Evolutionary conservation across 2,888 invertebrate species (phyloP).

Genomic region (Watsonalla binaria): DNA sequence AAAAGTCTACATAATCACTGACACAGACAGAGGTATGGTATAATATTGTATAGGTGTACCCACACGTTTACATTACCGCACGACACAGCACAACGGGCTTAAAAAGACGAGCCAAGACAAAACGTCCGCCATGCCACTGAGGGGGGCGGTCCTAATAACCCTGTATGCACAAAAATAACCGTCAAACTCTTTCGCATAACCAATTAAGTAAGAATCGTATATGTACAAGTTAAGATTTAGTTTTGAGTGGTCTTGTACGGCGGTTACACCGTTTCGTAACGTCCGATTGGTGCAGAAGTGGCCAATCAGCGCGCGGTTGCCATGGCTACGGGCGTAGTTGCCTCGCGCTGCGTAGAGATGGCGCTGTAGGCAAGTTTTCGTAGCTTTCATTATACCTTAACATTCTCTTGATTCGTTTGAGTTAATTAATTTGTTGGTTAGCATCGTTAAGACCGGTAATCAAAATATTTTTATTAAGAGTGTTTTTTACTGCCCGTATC

Average conservation of each 20-base stretch:
- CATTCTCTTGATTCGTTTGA: neutral
- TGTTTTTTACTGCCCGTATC: too few relatives aligned
- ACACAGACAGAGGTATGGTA: too few relatives aligned
- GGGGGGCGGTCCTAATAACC: conserved; percentile 72
- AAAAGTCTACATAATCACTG: too few relatives aligned
- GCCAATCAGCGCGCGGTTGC: conserved; percentile 72
- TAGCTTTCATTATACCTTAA: neutral
- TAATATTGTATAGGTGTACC: neutral
- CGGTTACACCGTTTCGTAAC: conserved; percentile 40
- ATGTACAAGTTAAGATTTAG: conserved; percentile 32
- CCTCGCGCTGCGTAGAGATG: conserved; percentile 50
- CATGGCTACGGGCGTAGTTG: conserved; percentile 51
- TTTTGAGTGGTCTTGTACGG: conserved; percentile 35
- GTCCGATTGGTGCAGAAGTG: conserved; percentile 42
- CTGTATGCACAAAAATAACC: conserved; percentile 23
- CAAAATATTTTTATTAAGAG: too few relatives aligned
- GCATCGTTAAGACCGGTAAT: too few relatives aligned
- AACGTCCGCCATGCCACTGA: conserved; percentile 67
- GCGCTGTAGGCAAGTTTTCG: conserved; percentile 32
- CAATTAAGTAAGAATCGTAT: conserved; percentile 43
- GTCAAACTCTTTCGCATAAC: conserved; percentile 19
- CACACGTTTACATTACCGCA: neutral
- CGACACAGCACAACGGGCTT: conserved; percentile 32
- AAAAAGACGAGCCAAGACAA: conserved; percentile 58
- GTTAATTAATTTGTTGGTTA: too few relatives aligned